phyloP scores from a whole-genome alignment of 2,797 vertebrate genomes.

The Pterois miles region DNA sequence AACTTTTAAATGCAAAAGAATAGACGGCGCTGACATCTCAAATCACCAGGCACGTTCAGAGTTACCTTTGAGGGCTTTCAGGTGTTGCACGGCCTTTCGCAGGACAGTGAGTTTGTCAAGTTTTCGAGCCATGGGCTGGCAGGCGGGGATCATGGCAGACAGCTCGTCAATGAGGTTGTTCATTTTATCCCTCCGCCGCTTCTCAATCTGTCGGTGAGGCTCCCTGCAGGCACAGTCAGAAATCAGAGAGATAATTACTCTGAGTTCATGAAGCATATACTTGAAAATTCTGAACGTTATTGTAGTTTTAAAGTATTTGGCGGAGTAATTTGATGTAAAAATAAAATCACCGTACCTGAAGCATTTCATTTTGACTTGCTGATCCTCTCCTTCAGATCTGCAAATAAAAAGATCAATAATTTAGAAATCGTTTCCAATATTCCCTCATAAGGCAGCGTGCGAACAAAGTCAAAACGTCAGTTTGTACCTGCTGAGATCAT shows the following conservation, averaged over 20 bases:
- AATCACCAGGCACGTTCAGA: neutral
- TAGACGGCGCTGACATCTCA: rapidly evolving
- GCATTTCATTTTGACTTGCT: constrained; percentile 79
- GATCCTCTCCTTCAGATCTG: constrained; percentile 77
- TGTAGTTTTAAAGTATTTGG: neutral
- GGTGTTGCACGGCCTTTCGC: constrained; percentile 94
- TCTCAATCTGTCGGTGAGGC: constrained; percentile 95
- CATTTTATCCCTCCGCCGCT: constrained; percentile 94
- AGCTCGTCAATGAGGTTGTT: constrained; percentile 96
- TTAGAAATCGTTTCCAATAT: neutral
- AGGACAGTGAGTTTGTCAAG: constrained; percentile 94
- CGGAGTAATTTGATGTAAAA: neutral
- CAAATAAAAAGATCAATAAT: constrained; percentile 18
- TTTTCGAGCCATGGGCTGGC: constrained; percentile 92
- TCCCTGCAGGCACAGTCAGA: constrained; percentile 80
- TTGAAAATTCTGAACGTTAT: too few relatives aligned
- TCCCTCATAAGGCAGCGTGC: neutral
- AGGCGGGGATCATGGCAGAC: constrained; percentile 91
- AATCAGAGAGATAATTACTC: neutral
- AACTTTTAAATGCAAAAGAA: neutral
- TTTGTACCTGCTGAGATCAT: constrained; percentile 67
- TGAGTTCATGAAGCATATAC: too few relatives aligned
- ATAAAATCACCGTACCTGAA: constrained; percentile 71
- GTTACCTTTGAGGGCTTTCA: constrained; percentile 91
- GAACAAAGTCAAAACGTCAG: neutral